Base-by-base conservation (phyloP, 2,888 invertebrate species). In the Diarsia rubi region DNA sequence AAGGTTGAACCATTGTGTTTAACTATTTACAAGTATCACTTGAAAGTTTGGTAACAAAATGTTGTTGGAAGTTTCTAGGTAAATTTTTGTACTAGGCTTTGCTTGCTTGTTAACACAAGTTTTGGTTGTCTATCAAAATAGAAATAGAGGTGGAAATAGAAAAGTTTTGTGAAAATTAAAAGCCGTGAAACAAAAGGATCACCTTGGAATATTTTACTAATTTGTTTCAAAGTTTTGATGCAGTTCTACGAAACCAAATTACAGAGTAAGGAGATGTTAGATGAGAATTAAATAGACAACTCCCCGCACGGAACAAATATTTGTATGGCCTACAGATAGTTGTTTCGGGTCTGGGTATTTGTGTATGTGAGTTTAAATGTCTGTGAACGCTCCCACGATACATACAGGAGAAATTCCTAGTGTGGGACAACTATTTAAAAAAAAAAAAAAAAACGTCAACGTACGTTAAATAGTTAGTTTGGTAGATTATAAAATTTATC, bases 11-110 rank as follows among this genome's bases (percentile, higher is more conserved):
- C 37, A 44, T 72, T 76, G 66, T 72, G 52, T 75, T 82, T 70
- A 79, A 83, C 82, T 79, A 83, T 79, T 83, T 70, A 83, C 62
- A 27, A 82, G 65, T 75, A 80, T 62, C n/a, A 68, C 59, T 76
- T 37, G 54, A 31, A 83, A 80, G 47, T 76, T 76, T 19, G 69
- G 62, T 71, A 44, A 44, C 68, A 82, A 81, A 74, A 70, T 54
- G 44, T 63, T 82, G 57, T 62, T 63, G 16, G 62, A 66, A 79
- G 42, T 82, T 75, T 71, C 74, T 74, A 74, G 66, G 83, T 83
- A 42, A 64, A 63, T 69, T 69, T n/a, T 75, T 54, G 14, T 9
- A 21, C 45, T 74, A 57, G 31, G 21, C 69, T 57, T 54, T 66
- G 57, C 47, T 49, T 49, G 12, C 54, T 45, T 59, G 21, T 54